Evolutionary conservation across 2,888 invertebrate genomes (phyloP), one percentile per base, ranked within the genome.

Genomic region (Drosophila subsilvestris): DNA sequence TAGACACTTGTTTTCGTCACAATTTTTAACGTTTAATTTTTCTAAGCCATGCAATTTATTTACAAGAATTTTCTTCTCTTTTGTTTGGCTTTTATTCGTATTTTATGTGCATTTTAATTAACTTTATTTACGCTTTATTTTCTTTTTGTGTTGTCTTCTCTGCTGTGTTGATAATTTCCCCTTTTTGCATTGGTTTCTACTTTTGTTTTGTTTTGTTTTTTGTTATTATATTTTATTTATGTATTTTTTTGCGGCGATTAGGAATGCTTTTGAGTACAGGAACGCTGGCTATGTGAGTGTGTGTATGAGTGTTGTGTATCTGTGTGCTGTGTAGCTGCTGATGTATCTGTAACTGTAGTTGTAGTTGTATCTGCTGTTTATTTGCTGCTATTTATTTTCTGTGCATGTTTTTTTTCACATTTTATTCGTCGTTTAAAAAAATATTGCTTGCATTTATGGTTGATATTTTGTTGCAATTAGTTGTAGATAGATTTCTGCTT

Each of bases 221-320:
- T 18, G 27, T 67, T 51, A 25, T 37, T 37, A 37, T 37, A 37
- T 37, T 37, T 37, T 37, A 37, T 37, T 37, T 37, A 37, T 37
- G 37, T 37, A 2, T 37, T n/a, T 53, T 68, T 60, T 50, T 65
- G 63, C 61, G 59, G 66, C 65, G 69, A 70, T 72, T 87, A 87
- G 87, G 87, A 87, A 87, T 87, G 87, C 77, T 88, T 61, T 80
- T 86, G 87, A 86, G 80, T 86, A 80, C 75, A 87, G 87, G 87
- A 87, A 87, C 87, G 87, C 86, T 82, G 82, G 79, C 82, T 82
- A 74, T 74, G 74, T 68, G 62, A 71, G 67, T 68, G 50, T 70
- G 44, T 58, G 47, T 70, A 53, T 59, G 58, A 49, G 27, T 63
- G 60, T 59, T 55, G 45, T 62, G 29, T 68, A 18, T 63, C 25